Evolutionary conservation across 2,113 vertebrate species (phyloP).

Genomic region (Rhadina sibilatrix): DNA sequence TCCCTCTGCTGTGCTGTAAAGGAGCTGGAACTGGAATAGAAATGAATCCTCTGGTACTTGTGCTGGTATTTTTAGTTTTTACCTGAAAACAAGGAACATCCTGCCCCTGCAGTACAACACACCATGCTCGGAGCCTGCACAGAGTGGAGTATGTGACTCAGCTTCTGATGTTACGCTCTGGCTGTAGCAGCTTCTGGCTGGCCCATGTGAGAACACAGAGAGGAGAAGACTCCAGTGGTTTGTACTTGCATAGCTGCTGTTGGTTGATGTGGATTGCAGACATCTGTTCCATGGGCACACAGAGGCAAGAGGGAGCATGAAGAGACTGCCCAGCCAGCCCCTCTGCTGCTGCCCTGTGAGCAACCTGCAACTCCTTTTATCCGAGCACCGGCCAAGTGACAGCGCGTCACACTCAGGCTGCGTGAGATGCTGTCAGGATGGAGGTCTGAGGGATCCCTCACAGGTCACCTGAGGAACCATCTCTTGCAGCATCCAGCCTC

Average conservation of each 20-base stretch:
- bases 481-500: neutral
- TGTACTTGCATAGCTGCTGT: constrained; percentile 40
- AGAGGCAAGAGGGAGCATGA: neutral
- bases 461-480: neutral
- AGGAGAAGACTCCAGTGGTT: neutral
- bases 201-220: neutral
- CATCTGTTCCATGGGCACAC: neutral
- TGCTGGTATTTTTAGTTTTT: neutral
- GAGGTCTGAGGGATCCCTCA: neutral
- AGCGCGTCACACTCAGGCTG: neutral
- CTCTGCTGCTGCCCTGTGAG: neutral
- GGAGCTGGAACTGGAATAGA: neutral
- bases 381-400: rapidly evolving
- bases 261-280: neutral
- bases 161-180: neutral
- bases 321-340: neutral
- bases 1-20: neutral
- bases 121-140: neutral
- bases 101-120: neutral
- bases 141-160: neutral
- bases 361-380: neutral
- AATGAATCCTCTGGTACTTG: neutral
- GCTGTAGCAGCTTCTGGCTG: neutral
- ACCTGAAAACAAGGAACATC: neutral
- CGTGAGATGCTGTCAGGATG: neutral